Base-by-base conservation (phyloP, 2,113 vertebrate genomes). In the Cairina moschata region DNA sequence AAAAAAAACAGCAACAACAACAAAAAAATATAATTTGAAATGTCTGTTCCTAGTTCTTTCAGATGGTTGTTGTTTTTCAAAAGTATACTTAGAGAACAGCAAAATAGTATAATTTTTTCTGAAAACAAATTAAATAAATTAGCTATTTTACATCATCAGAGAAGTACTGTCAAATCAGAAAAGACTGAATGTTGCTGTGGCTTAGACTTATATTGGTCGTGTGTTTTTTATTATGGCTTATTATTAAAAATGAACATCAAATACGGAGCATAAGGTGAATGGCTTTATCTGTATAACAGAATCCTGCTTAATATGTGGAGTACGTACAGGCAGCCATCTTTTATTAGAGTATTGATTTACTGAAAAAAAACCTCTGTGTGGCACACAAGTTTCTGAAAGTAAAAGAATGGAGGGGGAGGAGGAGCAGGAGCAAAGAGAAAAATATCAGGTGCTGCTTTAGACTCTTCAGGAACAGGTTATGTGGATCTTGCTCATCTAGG, bases 241-340 rank as follows among this genome's bases (percentile, higher is more conserved):
- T 52, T 93, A 73, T 84, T 89, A 72, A 91, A 93, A 95, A 73
- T 79, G 9, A 76, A 82, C 81, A 68, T 92, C 44, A 94, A 86
- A 69, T 58, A 25, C 5, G 32, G 62, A 88, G 5, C 20, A 66
- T 73, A 82, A 93, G 22, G 62, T 88, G 66, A 86, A 46, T 58
- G 32, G 36, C 50, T 94, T 96, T 62, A 40, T 65, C 40, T 62
- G 5, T 69, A 3, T 58, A 34, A 62, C 42, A 86, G 50, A 83
- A 93, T 88, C 25, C 81, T 2, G 0, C 13, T 76, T 83, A 75
- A 40, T 72, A 79, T 73, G 66, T 68, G 22, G n/a, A 82, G 36
- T 84, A 32, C 1, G 1, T 42, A 55, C 36, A 82, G 36, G n/a
- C 44, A 82, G 86, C 63, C 2, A 21, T 83, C 83, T 90, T 88